Conservation (phyloP, 2,888 invertebrate genomes). For the Drosophila stalkeri region DNA sequence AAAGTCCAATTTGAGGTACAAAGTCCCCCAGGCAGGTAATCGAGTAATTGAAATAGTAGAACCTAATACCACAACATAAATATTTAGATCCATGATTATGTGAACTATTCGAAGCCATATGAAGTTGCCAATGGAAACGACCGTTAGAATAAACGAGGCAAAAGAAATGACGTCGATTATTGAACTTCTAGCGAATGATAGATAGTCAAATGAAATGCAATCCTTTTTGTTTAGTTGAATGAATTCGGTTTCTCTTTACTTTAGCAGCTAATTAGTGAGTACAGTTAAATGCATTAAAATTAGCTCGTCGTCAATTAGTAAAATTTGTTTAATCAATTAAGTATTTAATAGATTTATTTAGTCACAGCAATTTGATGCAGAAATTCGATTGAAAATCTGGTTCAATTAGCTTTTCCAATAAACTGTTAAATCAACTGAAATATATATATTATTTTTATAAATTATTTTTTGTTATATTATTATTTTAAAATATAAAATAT, state of each 20-base stretch:
- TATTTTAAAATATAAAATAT: too few relatives aligned
- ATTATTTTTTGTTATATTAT: too few relatives aligned
- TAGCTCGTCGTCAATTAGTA: neutral
- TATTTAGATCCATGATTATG: slow-evolving; percentile 32
- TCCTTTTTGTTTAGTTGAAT: neutral
- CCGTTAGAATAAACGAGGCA: neutral
- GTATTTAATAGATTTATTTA: neutral
- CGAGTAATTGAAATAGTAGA: slow-evolving; percentile 37
- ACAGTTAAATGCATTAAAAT: neutral
- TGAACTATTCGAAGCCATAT: slow-evolving; percentile 15
- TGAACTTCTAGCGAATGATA: neutral
- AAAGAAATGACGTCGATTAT: neutral
- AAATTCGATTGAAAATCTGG: too few relatives aligned
- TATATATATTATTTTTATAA: too few relatives aligned
- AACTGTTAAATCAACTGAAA: neutral
- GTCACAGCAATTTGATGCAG: neutral
- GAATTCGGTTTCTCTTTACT: neutral
- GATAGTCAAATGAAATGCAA: neutral
- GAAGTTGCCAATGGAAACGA: neutral
- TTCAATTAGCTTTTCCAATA: too few relatives aligned
- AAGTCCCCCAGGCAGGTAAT: slow-evolving; percentile 46
- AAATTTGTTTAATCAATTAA: neutral
- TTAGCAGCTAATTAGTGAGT: neutral
- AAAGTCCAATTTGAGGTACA: slow-evolving; percentile 47
- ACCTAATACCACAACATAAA: slow-evolving; percentile 21